phyloP scores from a whole-genome alignment of 2,113 vertebrate species.

The Todiramphus chloris region DNA sequence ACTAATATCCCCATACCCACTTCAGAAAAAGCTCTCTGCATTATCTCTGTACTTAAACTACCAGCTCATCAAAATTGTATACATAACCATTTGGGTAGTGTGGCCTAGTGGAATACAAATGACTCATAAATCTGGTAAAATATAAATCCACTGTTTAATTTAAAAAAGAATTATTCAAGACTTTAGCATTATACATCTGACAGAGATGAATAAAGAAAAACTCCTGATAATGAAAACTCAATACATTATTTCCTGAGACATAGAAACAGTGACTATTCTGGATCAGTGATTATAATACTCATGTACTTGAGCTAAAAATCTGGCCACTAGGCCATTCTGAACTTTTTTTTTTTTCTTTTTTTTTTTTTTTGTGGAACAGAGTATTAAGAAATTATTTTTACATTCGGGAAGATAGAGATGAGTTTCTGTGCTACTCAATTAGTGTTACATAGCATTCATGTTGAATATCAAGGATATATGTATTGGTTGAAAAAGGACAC shows the following conservation, averaged over 20 bases:
- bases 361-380: not conserved
- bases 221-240: slow-evolving; percentile 5
- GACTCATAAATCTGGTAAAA: slow-evolving; percentile 37
- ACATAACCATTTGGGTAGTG: slow-evolving; percentile 34
- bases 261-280: not conserved
- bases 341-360: not conserved
- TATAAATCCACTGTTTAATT: slow-evolving; percentile 43
- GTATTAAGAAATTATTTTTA: slow-evolving; percentile 15
- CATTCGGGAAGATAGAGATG: not conserved
- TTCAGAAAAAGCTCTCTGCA: slow-evolving; percentile 33
- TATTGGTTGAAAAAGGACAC: not conserved
- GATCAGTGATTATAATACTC: slow-evolving; percentile 2
- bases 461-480: not conserved
- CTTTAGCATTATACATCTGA: slow-evolving; percentile 2
- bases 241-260: not conserved
- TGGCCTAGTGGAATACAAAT: slow-evolving; percentile 49
- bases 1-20: slow-evolving; percentile 19
- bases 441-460: not conserved
- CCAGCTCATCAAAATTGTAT: slow-evolving; percentile 47
- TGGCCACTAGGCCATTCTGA: not conserved
- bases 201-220: slow-evolving; percentile 17
- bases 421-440: not conserved
- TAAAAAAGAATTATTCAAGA: slow-evolving; percentile 40
- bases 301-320: not conserved
- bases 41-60: slow-evolving; percentile 46